Evolutionary conservation across 30 jellyfish, hydroid and myxozoan species (phyloP), one percentile per base, ranked within the genome.

Genomic region (Haliclystus octoradiatus): DNA sequence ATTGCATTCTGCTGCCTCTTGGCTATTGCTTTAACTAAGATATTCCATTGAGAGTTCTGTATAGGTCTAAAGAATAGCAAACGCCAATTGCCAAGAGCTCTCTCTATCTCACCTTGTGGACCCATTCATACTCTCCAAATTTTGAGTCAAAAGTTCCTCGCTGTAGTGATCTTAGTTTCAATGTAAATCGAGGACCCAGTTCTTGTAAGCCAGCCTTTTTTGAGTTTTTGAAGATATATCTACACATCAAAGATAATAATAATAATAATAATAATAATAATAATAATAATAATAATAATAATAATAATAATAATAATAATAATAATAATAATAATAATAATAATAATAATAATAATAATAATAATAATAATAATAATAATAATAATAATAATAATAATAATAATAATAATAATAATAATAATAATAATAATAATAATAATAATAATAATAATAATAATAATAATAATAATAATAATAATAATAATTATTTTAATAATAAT

Each of bases 41-140:
- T n/a, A n/a, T n/a, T n/a, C n/a, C n/a, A n/a, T n/a, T n/a, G n/a
- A n/a, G n/a, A n/a, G n/a, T n/a, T n/a, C n/a, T n/a, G n/a, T n/a
- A n/a, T n/a, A n/a, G n/a, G n/a, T n/a, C n/a, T n/a, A n/a, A n/a
- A n/a, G n/a, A n/a, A n/a, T n/a, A n/a, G n/a, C n/a, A n/a, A n/a
- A n/a, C n/a, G n/a, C n/a, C n/a, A n/a, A n/a, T n/a, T n/a, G n/a
- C n/a, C n/a, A n/a, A n/a, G n/a, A n/a, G n/a, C 57, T 9, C 57
- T 9, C 57, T 5, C 30, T 7, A 30, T 5, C 74, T 1, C 32
- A 86, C 96, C 96, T 86, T 86, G 32, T 86, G 96, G 19, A 86
- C 62, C 96, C 96, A 86, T 78, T 86, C 96, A 31, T 86, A 86
- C 69, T 86, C 96, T 3, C 96, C 96, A 70, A 51, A 86, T 68